Conservation (phyloP, 2,113 vertebrate genomes). For the Hypomesus transpacificus region DNA sequence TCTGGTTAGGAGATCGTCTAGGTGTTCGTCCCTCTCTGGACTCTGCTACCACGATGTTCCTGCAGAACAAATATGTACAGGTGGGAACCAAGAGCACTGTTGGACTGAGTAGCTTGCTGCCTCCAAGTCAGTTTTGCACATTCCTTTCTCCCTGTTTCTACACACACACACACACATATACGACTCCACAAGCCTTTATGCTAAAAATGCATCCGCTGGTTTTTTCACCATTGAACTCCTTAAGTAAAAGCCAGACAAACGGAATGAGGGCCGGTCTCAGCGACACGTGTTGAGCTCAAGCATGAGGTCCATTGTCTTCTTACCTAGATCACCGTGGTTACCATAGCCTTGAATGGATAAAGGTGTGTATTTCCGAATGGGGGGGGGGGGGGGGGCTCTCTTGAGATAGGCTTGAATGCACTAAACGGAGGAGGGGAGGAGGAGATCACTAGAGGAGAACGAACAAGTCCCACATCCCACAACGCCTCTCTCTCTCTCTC, state of each 20-base stretch:
- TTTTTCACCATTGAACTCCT: constrained; percentile 7
- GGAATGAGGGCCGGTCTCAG: background rate
- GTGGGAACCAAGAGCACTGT: background rate
- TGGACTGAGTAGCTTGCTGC: constrained; percentile 31
- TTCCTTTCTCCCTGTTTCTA: constrained; percentile 42
- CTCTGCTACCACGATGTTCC: background rate
- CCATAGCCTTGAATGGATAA: no score
- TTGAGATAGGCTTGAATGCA: background rate
- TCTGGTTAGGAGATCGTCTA: background rate
- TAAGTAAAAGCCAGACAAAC: background rate
- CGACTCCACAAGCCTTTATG: background rate
- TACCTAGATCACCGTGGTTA: no score
- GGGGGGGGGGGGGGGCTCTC: no score
- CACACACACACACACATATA: background rate
- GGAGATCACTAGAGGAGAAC: background rate
- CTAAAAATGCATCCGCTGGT: constrained; percentile 27
- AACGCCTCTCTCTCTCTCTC: no score
- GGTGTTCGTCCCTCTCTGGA: background rate
- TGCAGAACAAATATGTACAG: constrained; percentile 1
- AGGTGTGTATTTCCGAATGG: no score
- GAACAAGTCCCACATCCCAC: background rate
- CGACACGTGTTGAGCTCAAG: no score
- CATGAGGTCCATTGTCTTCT: no score
- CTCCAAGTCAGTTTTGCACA: constrained; percentile 58
- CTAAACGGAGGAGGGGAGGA: background rate